Conservation (phyloP, 2,113 vertebrate genomes). For the Tenebrosternarchus preto region DNA sequence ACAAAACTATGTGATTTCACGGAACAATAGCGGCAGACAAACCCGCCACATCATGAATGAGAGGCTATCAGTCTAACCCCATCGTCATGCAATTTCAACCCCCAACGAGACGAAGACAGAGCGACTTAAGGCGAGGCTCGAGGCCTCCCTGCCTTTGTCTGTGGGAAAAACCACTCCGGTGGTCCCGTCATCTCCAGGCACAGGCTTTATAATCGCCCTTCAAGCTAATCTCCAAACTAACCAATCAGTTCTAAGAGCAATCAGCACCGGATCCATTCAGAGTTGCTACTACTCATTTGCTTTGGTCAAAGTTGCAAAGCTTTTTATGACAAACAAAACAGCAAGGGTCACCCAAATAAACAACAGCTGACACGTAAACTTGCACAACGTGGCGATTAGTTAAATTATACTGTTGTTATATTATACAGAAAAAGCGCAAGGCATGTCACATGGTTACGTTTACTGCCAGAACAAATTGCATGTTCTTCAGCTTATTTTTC, state of each 20-base stretch:
- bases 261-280: not conserved
- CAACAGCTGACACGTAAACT: constrained; percentile 23
- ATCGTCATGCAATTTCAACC: not conserved
- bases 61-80: not conserved
- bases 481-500: constrained; percentile 8
- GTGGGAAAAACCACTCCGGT: constrained; percentile 57
- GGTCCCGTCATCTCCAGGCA: constrained; percentile 59
- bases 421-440: not conserved
- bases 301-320: not conserved
- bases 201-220: constrained; percentile 47
- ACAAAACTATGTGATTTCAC: not conserved
- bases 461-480: not conserved
- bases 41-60: not conserved
- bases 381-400: not conserved
- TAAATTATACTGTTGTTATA: not conserved
- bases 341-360: not conserved
- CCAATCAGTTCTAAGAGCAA: constrained; percentile 21
- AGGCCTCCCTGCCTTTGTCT: constrained; percentile 48
- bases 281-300: constrained; percentile 11
- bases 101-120: constrained; percentile 1
- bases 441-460: not conserved
- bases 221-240: constrained; percentile 32
- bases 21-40: not conserved
- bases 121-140: constrained; percentile 9
- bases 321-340: not conserved